These are phyloP conservation scores for Drosophila rufa DNA, from an alignment of 1,140 invertebrate species.

Conservation along the genomic window DNA sequence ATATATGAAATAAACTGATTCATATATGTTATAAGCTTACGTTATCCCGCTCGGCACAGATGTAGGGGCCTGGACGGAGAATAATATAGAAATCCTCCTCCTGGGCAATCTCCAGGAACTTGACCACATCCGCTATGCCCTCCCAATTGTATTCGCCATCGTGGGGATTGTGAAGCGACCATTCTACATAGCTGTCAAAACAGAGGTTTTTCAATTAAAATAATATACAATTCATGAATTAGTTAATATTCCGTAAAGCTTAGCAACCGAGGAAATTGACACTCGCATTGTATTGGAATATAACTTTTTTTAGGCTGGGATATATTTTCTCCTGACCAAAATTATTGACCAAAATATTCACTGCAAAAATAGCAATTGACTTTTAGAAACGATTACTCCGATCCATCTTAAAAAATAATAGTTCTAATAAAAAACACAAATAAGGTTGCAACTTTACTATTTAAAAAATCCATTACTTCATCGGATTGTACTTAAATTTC, in stretches of 20 bases:
- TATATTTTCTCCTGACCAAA: too few relatives aligned
- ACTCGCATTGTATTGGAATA: too few relatives aligned
- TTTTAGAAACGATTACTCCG: too few relatives aligned
- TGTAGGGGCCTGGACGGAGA: conserved; percentile 96
- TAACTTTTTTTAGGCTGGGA: too few relatives aligned
- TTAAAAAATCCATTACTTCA: background rate
- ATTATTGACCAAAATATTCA: too few relatives aligned
- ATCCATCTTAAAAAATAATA: too few relatives aligned
- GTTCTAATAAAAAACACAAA: too few relatives aligned
- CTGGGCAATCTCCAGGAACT: conserved; percentile 92
- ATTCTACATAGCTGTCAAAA: conserved; percentile 92
- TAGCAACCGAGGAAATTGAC: too few relatives aligned
- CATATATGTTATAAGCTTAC: conserved; percentile 58
- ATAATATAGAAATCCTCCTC: conserved; percentile 93
- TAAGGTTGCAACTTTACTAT: too few relatives aligned
- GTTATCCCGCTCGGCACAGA: conserved; percentile 93
- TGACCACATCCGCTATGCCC: conserved; percentile 91
- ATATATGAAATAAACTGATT: background rate
- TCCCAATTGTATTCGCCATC: conserved; percentile 90
- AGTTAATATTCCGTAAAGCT: too few relatives aligned
- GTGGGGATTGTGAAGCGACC: conserved; percentile 95
- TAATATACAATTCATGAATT: background rate
- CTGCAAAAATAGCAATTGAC: too few relatives aligned
- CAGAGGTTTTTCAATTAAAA: background rate
- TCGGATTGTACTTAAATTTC: background rate